These are phyloP conservation scores for Empidonax traillii DNA, from an alignment of 2,113 vertebrate species.

Conservation along the genomic window DNA sequence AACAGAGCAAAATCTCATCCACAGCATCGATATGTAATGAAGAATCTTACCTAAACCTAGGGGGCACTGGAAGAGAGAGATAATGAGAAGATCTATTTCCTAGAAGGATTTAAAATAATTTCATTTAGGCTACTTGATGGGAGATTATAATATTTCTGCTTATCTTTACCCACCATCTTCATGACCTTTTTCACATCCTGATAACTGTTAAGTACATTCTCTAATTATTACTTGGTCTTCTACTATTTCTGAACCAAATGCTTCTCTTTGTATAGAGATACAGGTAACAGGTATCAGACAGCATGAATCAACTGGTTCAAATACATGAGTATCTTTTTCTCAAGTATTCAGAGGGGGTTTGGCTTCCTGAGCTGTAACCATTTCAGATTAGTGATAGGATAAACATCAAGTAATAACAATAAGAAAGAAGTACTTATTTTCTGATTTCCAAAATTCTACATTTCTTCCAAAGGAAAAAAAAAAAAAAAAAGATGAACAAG, in stretches of 20 bases:
- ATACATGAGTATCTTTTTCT: neutral
- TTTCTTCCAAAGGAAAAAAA: neutral
- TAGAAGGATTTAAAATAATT: neutral
- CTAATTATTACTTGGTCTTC: neutral
- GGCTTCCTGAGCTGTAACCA: neutral
- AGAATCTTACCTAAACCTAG: neutral
- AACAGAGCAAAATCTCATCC: neutral
- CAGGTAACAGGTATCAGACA: neutral
- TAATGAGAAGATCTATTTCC: neutral
- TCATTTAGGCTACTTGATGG: neutral
- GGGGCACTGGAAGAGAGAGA: neutral
- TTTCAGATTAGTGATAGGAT: neutral
- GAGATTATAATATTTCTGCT: neutral
- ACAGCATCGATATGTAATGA: neutral
- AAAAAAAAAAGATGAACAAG: neutral
- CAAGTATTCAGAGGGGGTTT: neutral
- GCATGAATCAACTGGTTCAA: neutral
- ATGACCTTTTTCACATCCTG: neutral
- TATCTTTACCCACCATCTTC: neutral
- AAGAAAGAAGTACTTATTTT: neutral
- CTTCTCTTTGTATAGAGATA: neutral
- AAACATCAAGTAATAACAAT: neutral
- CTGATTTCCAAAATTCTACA: neutral
- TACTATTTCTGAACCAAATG: neutral
- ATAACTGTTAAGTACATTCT: neutral